Base-by-base conservation (phyloP, 2,797 vertebrate genomes). In the Lacerta agilis region DNA sequence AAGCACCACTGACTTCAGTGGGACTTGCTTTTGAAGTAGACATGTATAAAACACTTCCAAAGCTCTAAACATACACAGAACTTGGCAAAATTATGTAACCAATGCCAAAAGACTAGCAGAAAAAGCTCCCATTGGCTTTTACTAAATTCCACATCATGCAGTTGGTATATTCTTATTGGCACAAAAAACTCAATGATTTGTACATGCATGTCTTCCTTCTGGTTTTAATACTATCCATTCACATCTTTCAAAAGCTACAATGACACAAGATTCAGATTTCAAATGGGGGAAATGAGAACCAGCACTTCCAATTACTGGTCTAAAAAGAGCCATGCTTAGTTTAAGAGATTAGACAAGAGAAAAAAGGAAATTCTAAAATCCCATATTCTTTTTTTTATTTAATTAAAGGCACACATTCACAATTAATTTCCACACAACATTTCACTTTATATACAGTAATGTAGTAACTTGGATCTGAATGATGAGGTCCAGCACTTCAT, bases 331-430 rank as follows among this genome's bases (percentile, higher is more conserved):
- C 64, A 75, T 71, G 20, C 49, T 89, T 25, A 89, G 88, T 36
- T 23, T 82, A 79, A 55, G 81, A 88, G 85, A 91, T 41, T 82
- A 96, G 87, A 90, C 61, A 94, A 94, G 82, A 92, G 86, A 84
- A 76, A 92, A 49, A 83, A 36, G 45, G 89, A 91, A 89, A 29
- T 41, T 85, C 86, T 76, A 81, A 81, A 89, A 93, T 55, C 25
- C 2, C 77, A 80, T 84, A 27, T 79, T 36, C 36, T 41, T 66
- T 89, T 92, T 94, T 87, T 41, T 66, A 89, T 92, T 94, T 87
- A 73, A 49, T 90, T 85, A 86, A 80, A 90, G 85, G 61, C 45
- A 86, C 73, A 91, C 86, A 18, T 69, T 90, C 72, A 67, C 79
- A 0, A 85, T 43, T 20, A 29, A 83, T 87, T 93, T 95, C 91